These are phyloP conservation scores for Eupeodes latifasciatus DNA, from an alignment of 2,888 invertebrate species.

Conservation along the genomic window DNA sequence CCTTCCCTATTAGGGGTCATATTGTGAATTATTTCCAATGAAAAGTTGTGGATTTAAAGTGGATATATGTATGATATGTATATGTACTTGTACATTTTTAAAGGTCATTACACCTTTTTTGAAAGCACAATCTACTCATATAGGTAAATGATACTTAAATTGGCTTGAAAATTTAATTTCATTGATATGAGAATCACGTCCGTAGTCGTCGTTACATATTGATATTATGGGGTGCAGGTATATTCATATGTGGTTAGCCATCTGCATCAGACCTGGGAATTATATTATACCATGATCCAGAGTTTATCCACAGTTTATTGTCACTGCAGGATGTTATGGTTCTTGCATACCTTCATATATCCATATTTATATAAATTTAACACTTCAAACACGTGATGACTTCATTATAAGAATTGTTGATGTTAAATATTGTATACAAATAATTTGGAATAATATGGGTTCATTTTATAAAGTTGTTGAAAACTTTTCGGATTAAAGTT, in stretches of 20 bases:
- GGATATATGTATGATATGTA: background rate
- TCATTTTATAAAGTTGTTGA: background rate
- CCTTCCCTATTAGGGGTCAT: constrained; percentile 39
- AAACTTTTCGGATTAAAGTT: background rate
- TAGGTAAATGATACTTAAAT: constrained; percentile 17
- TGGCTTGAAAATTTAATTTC: constrained; percentile 27
- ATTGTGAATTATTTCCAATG: constrained; percentile 22
- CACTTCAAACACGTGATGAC: background rate
- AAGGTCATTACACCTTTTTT: constrained; percentile 55
- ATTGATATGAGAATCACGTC: constrained; percentile 55
- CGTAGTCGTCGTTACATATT: constrained; percentile 13
- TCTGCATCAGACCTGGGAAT: background rate
- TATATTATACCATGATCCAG: background rate
- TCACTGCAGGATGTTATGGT: background rate
- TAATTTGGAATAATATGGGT: too few species aligned
- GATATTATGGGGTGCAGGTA: background rate
- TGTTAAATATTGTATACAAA: constrained; percentile 4
- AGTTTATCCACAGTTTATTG: background rate
- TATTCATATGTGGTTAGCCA: background rate
- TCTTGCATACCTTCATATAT: too few species aligned
- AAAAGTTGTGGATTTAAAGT: constrained; percentile 1
- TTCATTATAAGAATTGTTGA: background rate
- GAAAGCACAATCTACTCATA: background rate
- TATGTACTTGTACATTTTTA: background rate
- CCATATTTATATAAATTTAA: too few species aligned